A percentile compares a stretch with the other conserved stretches of the same genome.
Evolutionary conservation across 2,113 vertebrate species (phyloP).

Genomic region (Xiphorhynchus elegans): DNA sequence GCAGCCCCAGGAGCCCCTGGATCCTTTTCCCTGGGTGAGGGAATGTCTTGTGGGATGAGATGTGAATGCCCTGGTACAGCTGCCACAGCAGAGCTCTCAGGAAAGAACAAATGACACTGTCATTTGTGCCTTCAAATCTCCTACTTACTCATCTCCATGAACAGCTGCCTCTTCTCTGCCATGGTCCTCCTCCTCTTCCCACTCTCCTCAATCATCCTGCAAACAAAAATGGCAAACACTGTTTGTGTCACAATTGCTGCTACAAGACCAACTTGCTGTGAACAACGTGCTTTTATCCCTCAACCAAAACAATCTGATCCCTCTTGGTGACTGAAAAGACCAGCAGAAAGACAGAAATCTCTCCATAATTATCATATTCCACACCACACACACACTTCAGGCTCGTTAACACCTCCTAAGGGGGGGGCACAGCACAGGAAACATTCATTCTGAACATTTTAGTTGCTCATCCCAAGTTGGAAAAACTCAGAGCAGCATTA

Average conservation of each 20-base stretch:
- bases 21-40: not conserved
- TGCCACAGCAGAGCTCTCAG: fast-evolving
- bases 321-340: not conserved
- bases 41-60: not conserved
- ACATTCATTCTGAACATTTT: fast-evolving
- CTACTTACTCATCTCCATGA: slow-evolving; percentile 99
- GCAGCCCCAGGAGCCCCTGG: not conserved
- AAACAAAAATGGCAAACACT: slow-evolving; percentile 38
- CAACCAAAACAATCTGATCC: not conserved
- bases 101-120: not conserved
- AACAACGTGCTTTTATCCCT: not conserved
- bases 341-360: not conserved
- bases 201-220: slow-evolving; percentile 98
- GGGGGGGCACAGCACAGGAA: fast-evolving
- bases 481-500: not conserved
- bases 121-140: not conserved
- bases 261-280: not conserved
- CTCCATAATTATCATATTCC: fast-evolving
- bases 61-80: not conserved
- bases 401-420: fast-evolving
- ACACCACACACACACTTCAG: fast-evolving
- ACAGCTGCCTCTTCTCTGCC: slow-evolving; percentile 99
- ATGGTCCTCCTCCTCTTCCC: slow-evolving; percentile 91
- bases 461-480: fast-evolving
- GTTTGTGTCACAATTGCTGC: not conserved